Evolutionary conservation across 1,140 invertebrate species (phyloP), one percentile per base, ranked within the genome.

Genomic region (Drosophila repletoides): DNA sequence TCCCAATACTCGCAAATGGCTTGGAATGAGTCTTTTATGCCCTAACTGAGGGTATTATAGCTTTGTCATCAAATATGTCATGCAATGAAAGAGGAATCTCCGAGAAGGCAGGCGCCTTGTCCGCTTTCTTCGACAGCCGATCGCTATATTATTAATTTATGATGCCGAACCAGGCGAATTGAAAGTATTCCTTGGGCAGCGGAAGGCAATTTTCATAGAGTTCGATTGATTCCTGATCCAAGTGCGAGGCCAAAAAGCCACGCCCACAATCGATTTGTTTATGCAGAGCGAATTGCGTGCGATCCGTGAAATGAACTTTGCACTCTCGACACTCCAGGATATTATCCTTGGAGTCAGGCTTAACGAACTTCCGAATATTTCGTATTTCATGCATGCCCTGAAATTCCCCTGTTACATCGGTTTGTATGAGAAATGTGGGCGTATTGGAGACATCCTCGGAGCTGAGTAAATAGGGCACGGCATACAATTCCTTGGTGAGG

Each of bases 401-500:
- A 51, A 76, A 70, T 4, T 48, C 60, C 0, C 77, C 77, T 1
- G 28, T 21, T 2, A 81, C 68, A 29, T 81, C 52, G 0, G 63
- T 76, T 55, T 83, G 69, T 3, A 81, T 59, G 3, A 83, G 26
- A 36, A 70, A 81, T 2, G 77, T 76, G 10, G 77, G 77, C 2
- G 69, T 83, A 1, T 55, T 70, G 4, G 60, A 24, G 1, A 72
- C 46, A 43, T 81, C 56, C 7, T 81, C 40, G 2, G 55, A 43
- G 1, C 26, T 58, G 1, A 81, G 31, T 4, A 81, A 17, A 56
- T 81, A 83, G 0, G 77, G 77, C 0, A 83, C 77, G 0, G 46
- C 65, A 14, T 63, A 83, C 0, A 83, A 22, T 21, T 81, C 77
- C 15, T 70, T 81, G n/a, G 77, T 65, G 15, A 43, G 65, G 12